Conservation (phyloP, 2,888 invertebrate genomes). For the Vandiemenella viatica region DNA sequence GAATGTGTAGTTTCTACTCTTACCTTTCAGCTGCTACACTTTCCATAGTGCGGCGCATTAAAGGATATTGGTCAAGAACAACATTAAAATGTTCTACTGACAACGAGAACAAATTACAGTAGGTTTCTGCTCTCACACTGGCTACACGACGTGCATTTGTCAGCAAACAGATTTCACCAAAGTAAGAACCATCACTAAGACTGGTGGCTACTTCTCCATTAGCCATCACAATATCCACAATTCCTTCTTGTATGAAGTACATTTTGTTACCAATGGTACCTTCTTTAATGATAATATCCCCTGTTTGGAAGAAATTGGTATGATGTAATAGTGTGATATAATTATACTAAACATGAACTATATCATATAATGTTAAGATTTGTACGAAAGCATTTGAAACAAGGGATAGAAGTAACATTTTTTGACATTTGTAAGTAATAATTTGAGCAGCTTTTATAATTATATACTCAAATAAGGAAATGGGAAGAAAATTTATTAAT, state of each 20-base stretch:
- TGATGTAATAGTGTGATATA: neutral
- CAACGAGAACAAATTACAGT: constrained; percentile 94
- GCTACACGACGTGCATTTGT: constrained; percentile 94
- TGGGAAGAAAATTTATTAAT: too few relatives aligned
- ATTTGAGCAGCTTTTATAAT: too few relatives aligned
- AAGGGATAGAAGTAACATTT: too few relatives aligned
- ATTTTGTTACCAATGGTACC: constrained; percentile 97
- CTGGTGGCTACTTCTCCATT: constrained; percentile 95
- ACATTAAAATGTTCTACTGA: constrained; percentile 97
- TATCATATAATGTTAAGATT: too few relatives aligned
- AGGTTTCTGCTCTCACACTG: constrained; percentile 92
- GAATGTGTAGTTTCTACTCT: too few relatives aligned
- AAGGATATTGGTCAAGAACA: constrained; percentile 93
- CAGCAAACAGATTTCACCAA: constrained; percentile 94
- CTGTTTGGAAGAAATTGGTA: constrained; percentile 35
- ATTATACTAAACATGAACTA: too few relatives aligned
- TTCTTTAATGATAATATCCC: constrained; percentile 95
- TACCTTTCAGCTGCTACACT: constrained; percentile 93
- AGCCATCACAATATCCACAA: constrained; percentile 93
- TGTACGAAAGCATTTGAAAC: too few relatives aligned
- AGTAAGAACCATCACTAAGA: constrained; percentile 93
- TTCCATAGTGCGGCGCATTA: constrained; percentile 98
- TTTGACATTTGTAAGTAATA: too few relatives aligned
- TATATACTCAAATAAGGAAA: too few relatives aligned
- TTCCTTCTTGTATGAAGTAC: constrained; percentile 99